Conservation (phyloP, 2,888 invertebrate species). For the Apotomis capreana region DNA sequence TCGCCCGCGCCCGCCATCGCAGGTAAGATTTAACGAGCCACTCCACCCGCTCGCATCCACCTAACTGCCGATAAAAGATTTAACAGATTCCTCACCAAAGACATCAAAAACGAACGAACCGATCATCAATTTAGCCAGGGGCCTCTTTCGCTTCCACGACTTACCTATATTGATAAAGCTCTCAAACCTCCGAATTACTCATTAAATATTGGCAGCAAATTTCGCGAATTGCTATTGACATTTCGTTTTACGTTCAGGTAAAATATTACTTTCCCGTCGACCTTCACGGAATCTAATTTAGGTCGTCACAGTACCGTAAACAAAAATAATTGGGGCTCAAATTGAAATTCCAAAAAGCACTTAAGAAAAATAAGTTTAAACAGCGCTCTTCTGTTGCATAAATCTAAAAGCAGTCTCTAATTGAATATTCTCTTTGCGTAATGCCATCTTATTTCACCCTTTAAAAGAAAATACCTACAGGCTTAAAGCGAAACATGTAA, state of each 20-base stretch:
- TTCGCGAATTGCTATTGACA: conserved; percentile 34
- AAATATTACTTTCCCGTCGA: conserved; percentile 40
- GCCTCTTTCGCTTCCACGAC: conserved; percentile 45
- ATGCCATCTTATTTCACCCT: conserved; percentile 79
- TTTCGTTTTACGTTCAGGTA: conserved; percentile 36
- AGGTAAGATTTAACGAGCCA: conserved; percentile 58
- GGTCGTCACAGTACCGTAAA: conserved; percentile 46
- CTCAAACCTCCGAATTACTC: conserved; percentile 30
- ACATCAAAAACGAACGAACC: conserved; percentile 62
- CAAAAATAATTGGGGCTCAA: conserved; percentile 51
- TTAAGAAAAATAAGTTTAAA: conserved; percentile 61
- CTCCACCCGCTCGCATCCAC: conserved; percentile 50
- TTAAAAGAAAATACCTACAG: conserved; percentile 78
- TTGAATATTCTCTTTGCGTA: conserved; percentile 82
- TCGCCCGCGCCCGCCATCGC: conserved; percentile 46
- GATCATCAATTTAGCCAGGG: conserved; percentile 58
- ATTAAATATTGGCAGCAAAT: conserved; percentile 39
- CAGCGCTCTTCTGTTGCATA: conserved; percentile 61
- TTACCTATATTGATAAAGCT: conserved; percentile 41
- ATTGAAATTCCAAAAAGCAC: conserved; percentile 49
- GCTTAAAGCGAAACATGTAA: conserved; percentile 80
- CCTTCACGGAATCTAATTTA: conserved; percentile 31
- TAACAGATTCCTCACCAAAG: conserved; percentile 60
- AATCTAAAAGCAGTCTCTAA: conserved; percentile 76
- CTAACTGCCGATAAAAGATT: conserved; percentile 67